A percentile compares a stretch with the other conserved stretches of the same genome.
Evolutionary conservation across 2,797 vertebrate genomes (phyloP).

Genomic region (Chelon labrosus): DNA sequence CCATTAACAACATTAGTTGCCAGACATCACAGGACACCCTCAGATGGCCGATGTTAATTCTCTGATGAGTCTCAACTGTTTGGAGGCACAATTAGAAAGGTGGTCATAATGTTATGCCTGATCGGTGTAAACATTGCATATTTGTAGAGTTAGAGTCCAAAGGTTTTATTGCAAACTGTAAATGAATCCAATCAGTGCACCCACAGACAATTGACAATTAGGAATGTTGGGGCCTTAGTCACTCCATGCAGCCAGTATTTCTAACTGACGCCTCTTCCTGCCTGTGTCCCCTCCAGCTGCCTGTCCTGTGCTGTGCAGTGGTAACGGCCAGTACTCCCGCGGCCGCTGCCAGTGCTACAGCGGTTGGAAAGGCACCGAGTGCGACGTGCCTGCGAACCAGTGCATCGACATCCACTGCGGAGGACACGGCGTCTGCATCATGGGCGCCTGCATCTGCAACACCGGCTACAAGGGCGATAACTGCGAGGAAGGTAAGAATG

Average conservation of each 20-base stretch:
- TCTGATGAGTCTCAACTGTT: too few species aligned
- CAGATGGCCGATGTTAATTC: too few species aligned
- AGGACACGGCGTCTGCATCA: conserved; percentile 95
- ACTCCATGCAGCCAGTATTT: not conserved
- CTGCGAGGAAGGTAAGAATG: conserved; percentile 94
- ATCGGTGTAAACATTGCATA: not conserved
- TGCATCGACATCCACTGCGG: conserved; percentile 96
- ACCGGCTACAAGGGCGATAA: conserved; percentile 97
- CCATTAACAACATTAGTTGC: too few species aligned
- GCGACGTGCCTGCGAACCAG: conserved; percentile 93
- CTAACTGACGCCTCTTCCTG: not conserved
- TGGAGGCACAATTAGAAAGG: too few species aligned
- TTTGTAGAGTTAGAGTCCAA: not conserved
- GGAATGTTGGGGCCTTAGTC: not conserved
- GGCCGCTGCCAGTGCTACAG: conserved; percentile 98
- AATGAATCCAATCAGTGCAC: not conserved
- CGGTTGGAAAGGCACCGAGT: conserved; percentile 98
- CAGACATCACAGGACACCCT: too few species aligned
- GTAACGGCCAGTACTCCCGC: conserved; percentile 97
- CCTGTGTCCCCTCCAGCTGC: conserved; percentile 83
- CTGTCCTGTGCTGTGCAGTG: conserved; percentile 96
- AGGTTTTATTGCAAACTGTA: too few species aligned
- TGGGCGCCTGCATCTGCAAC: conserved; percentile 96
- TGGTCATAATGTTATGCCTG: too few species aligned
- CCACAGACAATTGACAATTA: too few species aligned